phyloP scores from a whole-genome alignment of 2,888 invertebrate genomes.

The Lasioglossum pauxillum region DNA sequence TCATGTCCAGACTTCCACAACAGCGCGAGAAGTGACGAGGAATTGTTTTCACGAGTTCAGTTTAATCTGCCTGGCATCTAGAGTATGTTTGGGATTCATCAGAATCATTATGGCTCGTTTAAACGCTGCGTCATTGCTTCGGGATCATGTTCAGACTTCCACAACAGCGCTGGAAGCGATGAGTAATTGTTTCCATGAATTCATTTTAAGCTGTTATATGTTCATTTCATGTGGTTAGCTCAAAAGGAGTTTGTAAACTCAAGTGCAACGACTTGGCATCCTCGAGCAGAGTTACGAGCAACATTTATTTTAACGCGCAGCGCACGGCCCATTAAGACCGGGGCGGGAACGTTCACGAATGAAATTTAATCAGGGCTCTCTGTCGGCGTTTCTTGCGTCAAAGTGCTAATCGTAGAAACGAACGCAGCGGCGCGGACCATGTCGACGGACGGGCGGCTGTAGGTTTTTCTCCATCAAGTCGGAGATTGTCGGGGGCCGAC shows the following conservation, averaged over 20 bases:
- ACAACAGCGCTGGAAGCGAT: not conserved
- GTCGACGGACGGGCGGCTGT: slow-evolving; percentile 18
- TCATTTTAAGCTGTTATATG: not conserved
- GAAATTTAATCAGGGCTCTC: slow-evolving; percentile 31
- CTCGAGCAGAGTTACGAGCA: not conserved
- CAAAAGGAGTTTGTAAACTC: not conserved
- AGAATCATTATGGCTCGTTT: not conserved
- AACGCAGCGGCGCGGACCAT: not conserved
- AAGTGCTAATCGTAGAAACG: slow-evolving; percentile 22
- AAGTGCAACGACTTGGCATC: not conserved
- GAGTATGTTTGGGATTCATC: not conserved
- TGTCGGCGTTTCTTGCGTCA: slow-evolving; percentile 21
- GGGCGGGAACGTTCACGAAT: not conserved
- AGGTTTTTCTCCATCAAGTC: slow-evolving; percentile 22
- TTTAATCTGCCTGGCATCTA: slow-evolving; percentile 8
- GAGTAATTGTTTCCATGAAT: not conserved
- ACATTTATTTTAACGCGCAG: not conserved
- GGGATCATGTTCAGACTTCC: not conserved
- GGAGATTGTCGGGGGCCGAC: not conserved
- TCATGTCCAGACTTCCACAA: not conserved
- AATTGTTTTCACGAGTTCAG: not conserved
- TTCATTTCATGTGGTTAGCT: not conserved
- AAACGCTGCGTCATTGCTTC: not conserved
- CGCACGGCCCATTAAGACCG: slow-evolving; percentile 18
- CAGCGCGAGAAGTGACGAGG: no score